Evolutionary conservation across 2,888 invertebrate species (phyloP).

Genomic region (Eulithis prunata): DNA sequence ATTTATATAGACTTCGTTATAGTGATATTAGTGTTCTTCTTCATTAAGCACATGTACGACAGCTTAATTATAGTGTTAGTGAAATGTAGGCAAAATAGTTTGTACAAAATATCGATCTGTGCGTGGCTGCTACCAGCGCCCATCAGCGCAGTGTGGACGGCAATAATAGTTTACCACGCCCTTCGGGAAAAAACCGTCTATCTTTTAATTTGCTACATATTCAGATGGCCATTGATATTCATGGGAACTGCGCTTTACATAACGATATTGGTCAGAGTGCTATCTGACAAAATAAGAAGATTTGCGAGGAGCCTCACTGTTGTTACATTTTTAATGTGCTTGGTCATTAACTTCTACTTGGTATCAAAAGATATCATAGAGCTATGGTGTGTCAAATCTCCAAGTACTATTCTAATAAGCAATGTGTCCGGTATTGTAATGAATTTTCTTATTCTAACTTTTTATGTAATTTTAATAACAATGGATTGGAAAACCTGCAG

Average conservation of each 20-base stretch:
- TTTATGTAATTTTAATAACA: conserved; percentile 64
- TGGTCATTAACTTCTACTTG: conserved; percentile 69
- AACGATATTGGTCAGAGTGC: conserved; percentile 60
- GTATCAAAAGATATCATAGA: conserved; percentile 68
- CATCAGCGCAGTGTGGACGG: conserved; percentile 55
- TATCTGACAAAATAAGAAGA: conserved; percentile 66
- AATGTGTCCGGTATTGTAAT: conserved; percentile 64
- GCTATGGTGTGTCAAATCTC: conserved; percentile 62
- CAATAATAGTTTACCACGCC: conserved; percentile 45
- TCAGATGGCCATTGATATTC: conserved; percentile 73
- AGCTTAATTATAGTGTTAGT: conserved; percentile 71
- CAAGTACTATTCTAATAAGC: conserved; percentile 55
- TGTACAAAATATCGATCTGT: conserved; percentile 60
- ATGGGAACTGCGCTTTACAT: conserved; percentile 65
- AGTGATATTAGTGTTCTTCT: conserved; percentile 69
- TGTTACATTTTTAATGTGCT: conserved; percentile 71
- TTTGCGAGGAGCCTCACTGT: conserved; percentile 70
- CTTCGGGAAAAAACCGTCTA: conserved; percentile 57
- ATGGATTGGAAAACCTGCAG: conserved; percentile 58
- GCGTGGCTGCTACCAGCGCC: conserved; percentile 71
- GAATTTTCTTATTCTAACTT: conserved; percentile 64
- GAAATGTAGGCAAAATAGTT: conserved; percentile 62
- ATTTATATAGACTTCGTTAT: conserved; percentile 74
- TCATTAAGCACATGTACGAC: conserved; percentile 77
- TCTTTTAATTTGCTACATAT: conserved; percentile 62